Evolutionary conservation across 2,888 invertebrate species (phyloP).

Genomic region (Escarpia spicata): DNA sequence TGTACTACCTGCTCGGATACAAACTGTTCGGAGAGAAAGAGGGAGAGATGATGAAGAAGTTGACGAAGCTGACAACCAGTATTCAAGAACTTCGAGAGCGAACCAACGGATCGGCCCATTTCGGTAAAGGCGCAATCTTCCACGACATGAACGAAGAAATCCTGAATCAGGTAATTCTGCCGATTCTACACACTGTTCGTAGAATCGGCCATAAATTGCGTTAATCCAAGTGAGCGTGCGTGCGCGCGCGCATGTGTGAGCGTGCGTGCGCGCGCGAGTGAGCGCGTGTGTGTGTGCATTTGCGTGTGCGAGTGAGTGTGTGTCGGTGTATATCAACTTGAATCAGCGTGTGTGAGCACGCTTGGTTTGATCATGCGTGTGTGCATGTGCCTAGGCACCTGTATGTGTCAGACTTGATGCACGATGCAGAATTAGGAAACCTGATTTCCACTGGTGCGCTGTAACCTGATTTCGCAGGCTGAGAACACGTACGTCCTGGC

Average conservation of each 20-base stretch:
- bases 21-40: constrained; percentile 72
- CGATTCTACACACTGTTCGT: neutral
- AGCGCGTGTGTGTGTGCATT: too few species aligned
- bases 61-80: neutral
- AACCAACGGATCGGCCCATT: neutral
- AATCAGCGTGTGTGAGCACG: too few species aligned
- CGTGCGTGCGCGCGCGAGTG: too few species aligned
- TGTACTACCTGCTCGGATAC: constrained; percentile 98
- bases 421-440: neutral
- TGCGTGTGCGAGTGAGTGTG: too few species aligned
- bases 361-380: too few species aligned
- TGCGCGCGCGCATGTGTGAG: too few species aligned
- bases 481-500: constrained; percentile 95
- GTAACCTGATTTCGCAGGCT: constrained; percentile 67
- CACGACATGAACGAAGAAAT: neutral
- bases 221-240: too few species aligned
- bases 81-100: neutral
- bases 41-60: neutral
- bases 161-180: neutral
- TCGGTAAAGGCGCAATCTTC: neutral
- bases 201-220: neutral
- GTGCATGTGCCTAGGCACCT: too few species aligned
- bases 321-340: too few species aligned
- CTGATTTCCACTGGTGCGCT: neutral
- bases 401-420: too few species aligned